A percentile compares a stretch with the other conserved stretches of the same genome.
Evolutionary conservation across 2,113 vertebrate species (phyloP).

Genomic region (Ginglymostoma cirratum): DNA sequence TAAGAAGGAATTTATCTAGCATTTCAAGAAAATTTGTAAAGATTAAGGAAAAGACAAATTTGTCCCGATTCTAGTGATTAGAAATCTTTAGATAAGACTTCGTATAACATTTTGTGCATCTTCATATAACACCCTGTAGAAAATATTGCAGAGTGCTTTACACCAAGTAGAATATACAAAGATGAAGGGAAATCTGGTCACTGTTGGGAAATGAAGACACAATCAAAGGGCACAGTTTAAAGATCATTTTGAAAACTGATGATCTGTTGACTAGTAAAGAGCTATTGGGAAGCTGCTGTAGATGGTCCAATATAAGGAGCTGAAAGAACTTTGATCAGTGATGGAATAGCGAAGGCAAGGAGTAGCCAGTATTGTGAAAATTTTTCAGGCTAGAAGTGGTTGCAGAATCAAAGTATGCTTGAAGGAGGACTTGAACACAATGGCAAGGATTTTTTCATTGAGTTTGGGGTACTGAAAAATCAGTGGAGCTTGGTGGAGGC

Average conservation of each 20-base stretch:
- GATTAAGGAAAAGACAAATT: too few relatives aligned
- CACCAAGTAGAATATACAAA: not conserved
- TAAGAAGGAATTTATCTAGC: too few relatives aligned
- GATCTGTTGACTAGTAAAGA: not conserved
- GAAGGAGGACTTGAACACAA: not conserved
- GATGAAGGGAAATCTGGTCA: not conserved
- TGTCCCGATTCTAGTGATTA: too few relatives aligned
- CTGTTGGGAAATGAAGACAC: not conserved
- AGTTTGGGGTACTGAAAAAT: not conserved
- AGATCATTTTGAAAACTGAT: not conserved
- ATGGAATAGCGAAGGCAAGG: not conserved
- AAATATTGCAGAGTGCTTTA: not conserved
- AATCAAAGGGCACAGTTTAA: not conserved
- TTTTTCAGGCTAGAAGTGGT: not conserved
- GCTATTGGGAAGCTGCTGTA: not conserved
- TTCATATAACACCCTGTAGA: not conserved
- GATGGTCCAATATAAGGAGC: not conserved
- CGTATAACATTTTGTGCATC: too few relatives aligned
- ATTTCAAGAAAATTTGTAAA: too few relatives aligned
- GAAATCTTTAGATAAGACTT: not conserved
- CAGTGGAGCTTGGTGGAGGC: not conserved
- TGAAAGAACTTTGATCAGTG: not conserved
- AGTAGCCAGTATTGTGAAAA: not conserved
- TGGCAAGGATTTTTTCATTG: not conserved
- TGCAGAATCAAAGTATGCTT: not conserved